Percentiles rank a stretch among this genome's conserved stretches.
phyloP scores from a whole-genome alignment of 2,113 vertebrate species.

The Prinia subflava region DNA sequence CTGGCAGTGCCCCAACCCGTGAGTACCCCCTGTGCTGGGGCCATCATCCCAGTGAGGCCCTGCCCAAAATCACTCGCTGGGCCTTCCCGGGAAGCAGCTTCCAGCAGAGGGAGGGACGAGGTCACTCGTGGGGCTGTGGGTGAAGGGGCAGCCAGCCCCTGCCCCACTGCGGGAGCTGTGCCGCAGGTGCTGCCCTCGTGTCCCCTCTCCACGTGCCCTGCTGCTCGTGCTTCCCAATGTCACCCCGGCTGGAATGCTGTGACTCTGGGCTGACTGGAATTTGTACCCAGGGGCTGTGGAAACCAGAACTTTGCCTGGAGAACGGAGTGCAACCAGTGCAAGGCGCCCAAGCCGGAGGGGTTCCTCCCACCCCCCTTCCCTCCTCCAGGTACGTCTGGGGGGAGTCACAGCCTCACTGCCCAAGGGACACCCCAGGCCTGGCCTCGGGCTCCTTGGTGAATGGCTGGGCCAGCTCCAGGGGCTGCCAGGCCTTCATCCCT shows the following conservation, averaged over 20 bases:
- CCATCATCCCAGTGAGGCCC: rapidly evolving
- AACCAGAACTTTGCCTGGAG: conserved; percentile 99
- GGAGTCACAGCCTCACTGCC: rapidly evolving
- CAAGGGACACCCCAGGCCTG: background rate
- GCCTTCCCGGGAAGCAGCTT: background rate
- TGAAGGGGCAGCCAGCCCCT: background rate
- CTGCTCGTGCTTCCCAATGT: background rate
- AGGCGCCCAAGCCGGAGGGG: conserved; percentile 94
- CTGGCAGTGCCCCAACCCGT: conserved; percentile 99
- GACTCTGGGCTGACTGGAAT: background rate
- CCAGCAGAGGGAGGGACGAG: background rate
- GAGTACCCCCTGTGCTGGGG: conserved; percentile 21
- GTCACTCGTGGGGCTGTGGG: background rate
- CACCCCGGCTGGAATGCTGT: background rate
- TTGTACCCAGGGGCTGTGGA: conserved; percentile 84
- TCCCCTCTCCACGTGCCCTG: background rate
- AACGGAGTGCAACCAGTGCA: conserved; percentile 98
- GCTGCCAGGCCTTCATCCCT: background rate
- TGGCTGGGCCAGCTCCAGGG: background rate
- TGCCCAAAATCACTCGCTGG: background rate
- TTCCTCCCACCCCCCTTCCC: conserved; percentile 89
- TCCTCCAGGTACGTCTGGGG: conserved; percentile 78
- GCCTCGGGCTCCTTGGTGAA: rapidly evolving
- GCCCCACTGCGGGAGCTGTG: background rate
- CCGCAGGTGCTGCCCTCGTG: background rate